Evolutionary conservation across 2,888 invertebrate species (phyloP).

Genomic region (Alloscopus bannaensis): DNA sequence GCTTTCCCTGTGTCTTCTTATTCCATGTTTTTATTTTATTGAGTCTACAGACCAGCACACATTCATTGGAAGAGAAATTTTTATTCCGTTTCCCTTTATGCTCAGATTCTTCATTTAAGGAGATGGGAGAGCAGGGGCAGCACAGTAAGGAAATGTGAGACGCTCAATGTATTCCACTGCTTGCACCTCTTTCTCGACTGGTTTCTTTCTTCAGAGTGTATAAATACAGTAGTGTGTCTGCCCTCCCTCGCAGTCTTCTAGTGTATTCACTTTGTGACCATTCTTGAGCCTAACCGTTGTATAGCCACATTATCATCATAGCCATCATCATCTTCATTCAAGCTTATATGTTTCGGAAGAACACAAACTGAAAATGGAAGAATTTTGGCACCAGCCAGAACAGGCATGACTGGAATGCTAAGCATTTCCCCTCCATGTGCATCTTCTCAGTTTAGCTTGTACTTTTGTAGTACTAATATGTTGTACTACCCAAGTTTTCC

Average conservation of each 20-base stretch:
- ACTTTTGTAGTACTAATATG: too few relatives aligned
- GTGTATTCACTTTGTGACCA: slow-evolving; percentile 46
- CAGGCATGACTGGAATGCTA: slow-evolving; percentile 49
- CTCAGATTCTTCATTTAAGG: slow-evolving; percentile 47
- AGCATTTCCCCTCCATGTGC: slow-evolving; percentile 33
- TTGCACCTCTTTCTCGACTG: too few relatives aligned
- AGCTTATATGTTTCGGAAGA: slow-evolving; percentile 23
- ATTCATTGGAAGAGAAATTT: slow-evolving; percentile 36
- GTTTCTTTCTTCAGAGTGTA: too few relatives aligned
- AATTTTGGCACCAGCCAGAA: slow-evolving; percentile 54
- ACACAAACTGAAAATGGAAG: slow-evolving; percentile 44
- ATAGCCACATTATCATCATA: slow-evolving; percentile 47
- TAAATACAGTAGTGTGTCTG: slow-evolving; percentile 9
- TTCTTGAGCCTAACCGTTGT: slow-evolving; percentile 23
- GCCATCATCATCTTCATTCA: slow-evolving; percentile 34
- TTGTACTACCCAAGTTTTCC: too few relatives aligned
- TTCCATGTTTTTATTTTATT: slow-evolving; percentile 33
- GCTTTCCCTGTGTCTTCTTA: slow-evolving; percentile 23
- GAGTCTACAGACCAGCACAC: slow-evolving; percentile 22
- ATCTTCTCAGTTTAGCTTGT: too few relatives aligned
- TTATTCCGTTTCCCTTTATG: slow-evolving; percentile 43
- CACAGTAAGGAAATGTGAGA: slow-evolving; percentile 35
- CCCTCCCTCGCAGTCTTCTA: slow-evolving; percentile 6
- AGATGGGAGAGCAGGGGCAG: too few relatives aligned
- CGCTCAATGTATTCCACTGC: slow-evolving; percentile 38